Percentiles rank a stretch among this genome's conserved stretches.
These are phyloP conservation scores for Etheostoma cragini DNA, from an alignment of 2,113 vertebrate genomes.

Conservation along the genomic window DNA sequence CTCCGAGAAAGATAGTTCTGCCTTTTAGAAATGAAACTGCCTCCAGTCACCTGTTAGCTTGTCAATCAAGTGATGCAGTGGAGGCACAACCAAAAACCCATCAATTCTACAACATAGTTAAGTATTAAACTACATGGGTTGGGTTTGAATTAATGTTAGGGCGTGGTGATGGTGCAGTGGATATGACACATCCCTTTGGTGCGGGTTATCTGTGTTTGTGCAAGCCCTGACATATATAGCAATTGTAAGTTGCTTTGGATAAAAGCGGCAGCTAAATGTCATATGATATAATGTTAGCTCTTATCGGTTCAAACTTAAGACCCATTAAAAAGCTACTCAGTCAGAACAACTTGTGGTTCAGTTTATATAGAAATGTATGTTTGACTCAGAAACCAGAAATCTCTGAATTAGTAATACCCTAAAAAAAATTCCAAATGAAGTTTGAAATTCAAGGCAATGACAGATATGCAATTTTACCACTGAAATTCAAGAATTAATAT, in stretches of 20 bases:
- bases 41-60: not conserved
- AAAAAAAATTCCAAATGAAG: not conserved
- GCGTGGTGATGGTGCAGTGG: too few species aligned
- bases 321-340: not conserved
- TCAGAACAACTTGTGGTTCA: not conserved
- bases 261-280: too few species aligned
- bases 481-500: not conserved
- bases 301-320: not conserved
- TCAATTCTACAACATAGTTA: not conserved
- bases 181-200: too few species aligned
- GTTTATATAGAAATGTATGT: not conserved
- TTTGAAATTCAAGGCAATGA: not conserved
- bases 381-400: too few species aligned
- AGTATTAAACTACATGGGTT: not conserved
- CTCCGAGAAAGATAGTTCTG: not conserved
- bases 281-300: not conserved
- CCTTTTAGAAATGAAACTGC: too few species aligned
- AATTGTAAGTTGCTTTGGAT: too few species aligned
- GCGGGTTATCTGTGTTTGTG: too few species aligned
- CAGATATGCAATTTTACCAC: not conserved
- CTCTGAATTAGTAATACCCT: not conserved
- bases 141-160: not conserved
- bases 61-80: not conserved
- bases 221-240: too few species aligned
- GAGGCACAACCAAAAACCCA: not conserved